These are phyloP conservation scores for Tokudaia tokunoshimensis DNA, from an alignment of 2,797 vertebrate species.

Conservation along the genomic window DNA sequence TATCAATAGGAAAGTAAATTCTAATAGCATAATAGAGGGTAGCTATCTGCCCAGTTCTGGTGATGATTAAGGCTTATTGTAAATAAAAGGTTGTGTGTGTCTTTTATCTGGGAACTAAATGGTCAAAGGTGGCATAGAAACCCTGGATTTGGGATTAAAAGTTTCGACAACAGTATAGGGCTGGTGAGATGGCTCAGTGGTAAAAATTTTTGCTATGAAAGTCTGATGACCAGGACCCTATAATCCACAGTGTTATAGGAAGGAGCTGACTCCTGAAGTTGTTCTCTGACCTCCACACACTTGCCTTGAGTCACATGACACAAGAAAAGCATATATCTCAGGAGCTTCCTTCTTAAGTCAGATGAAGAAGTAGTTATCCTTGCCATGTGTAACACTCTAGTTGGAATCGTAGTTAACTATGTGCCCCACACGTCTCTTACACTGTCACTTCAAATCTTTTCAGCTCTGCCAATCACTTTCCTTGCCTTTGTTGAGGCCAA, in stretches of 20 bases:
- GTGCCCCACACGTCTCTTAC: background rate
- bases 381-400: background rate
- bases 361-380: background rate
- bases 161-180: background rate
- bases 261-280: background rate
- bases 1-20: too few species aligned
- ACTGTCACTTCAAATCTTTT: background rate
- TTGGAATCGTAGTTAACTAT: background rate
- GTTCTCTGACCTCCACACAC: background rate
- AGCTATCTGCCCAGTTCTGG: background rate
- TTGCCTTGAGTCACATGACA: background rate
- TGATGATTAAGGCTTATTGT: background rate
- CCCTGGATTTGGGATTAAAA: background rate
- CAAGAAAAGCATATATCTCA: background rate
- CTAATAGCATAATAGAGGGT: too few species aligned
- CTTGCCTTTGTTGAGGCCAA: background rate
- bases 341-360: constrained; percentile 14
- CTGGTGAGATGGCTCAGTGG: background rate
- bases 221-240: too few species aligned
- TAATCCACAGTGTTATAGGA: background rate
- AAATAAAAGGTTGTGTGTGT: background rate
- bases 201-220: background rate
- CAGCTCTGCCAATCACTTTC: background rate
- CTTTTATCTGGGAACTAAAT: background rate
- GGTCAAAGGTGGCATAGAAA: background rate